Evolutionary conservation across 2,888 invertebrate species (phyloP), one percentile per base, ranked within the genome.

Genomic region (Luperina nickerlii): DNA sequence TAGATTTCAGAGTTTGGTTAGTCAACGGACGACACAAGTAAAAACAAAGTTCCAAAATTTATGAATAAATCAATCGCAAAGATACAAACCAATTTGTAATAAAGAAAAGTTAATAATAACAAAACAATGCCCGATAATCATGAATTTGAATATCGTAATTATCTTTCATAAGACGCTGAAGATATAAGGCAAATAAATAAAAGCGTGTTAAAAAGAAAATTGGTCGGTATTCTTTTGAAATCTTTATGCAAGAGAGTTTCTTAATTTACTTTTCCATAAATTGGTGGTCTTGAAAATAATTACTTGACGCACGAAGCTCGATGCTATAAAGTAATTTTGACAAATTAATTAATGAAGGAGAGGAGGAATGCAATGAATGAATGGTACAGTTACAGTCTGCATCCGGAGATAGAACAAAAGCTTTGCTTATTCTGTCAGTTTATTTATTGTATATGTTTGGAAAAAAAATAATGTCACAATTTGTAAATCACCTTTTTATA

Each of bases 261-360:
- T 69, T 84, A 88, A 90, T 89, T 89, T 87, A 88, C 82, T 82
- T 88, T 79, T 74, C 48, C 74, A 80, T 75, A 88, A 89, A 89
- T 89, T 89, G 81, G 87, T 66, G 85, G 85, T 79, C 78, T 81
- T 83, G 86, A 86, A 87, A 88, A 87, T 90, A 85, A 87, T 89
- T 82, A 88, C 78, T 77, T 78, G 72, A 82, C 74, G 81, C 82
- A 90, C 88, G 88, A 92, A 89, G 87, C 45, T 45, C 45, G 45
- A 45, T 11, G 87, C 85, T 82, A 24, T 65, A 38, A 65, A 86
- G 85, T 88, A 89, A 91, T 91, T 91, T 89, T 88, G 87, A 88
- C 86, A 88, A 87, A 80, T 71, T 76, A 81, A 76, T 72, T 78
- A 78, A 84, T 57, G 67, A 82, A 72, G 15, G 73, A 71, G 38